Evolutionary conservation across 2,888 invertebrate genomes (phyloP), one percentile per base, ranked within the genome.

Genomic region (Rambutsinella grinnellia): DNA sequence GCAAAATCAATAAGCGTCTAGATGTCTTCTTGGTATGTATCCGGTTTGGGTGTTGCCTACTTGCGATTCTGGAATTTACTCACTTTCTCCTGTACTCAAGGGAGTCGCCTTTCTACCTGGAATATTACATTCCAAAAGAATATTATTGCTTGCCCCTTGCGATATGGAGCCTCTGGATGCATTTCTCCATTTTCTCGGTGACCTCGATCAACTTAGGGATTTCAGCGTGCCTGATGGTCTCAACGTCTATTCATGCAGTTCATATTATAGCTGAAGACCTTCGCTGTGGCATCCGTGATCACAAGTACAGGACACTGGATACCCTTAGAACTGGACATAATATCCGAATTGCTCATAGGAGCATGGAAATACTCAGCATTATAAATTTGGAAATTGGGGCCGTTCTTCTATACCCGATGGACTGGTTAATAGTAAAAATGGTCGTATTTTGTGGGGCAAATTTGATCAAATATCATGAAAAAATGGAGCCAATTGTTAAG

Each of bases 361-460:
- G 54, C 21, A 6, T 72, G 17, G 60, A 72, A n/a, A 13, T 72
- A 0, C 58, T 72, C 6, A 17, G 46, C n/a, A 27, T 15, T 17
- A 6, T 72, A 1, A 6, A 54, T 10, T 26, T 54, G 53, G 66
- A 72, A 44, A 27, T 27, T 6, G 6, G 53, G 1, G 56, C 60
- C 2, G 8, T 53, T 24, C 21, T 66, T 1, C 54, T 72, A 1
- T 72, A 72, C n/a, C 72, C 72, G 6, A 15, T 60, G 27, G 60
- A 72, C 21, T 72, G 72, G 72, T 17, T 72, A 2, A 65, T 72
- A 51, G 0, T 51, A 5, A 72, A 72, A 54, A 72, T 72, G 72
- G 44, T 72, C 21, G 17, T 66, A 15, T 26, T 65, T 17, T 66
- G 66, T 28, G 66, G 66, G 17, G 72, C 60, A 2, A 72, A 26